Evolutionary conservation across 1,140 invertebrate species (phyloP).

Genomic region (Cherax destructor): DNA sequence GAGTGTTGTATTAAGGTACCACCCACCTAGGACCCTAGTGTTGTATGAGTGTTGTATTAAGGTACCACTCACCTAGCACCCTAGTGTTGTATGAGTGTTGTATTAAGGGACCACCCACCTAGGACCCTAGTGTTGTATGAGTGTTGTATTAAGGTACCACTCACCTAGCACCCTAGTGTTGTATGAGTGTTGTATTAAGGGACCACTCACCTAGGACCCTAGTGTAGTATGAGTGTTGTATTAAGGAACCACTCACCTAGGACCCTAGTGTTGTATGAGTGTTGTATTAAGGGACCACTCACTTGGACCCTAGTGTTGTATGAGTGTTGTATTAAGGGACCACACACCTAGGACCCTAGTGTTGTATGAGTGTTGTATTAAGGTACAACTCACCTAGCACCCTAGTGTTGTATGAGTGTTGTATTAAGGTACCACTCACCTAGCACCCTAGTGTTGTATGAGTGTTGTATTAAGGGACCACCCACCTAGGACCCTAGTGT

Average conservation of each 20-base stretch:
- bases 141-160: too few species aligned
- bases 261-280: constrained; percentile 8
- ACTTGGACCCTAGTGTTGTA: neutral
- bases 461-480: too few species aligned
- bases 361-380: too few species aligned
- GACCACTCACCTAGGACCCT: neutral
- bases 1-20: too few species aligned
- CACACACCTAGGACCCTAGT: neutral
- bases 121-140: constrained; percentile 10
- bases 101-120: neutral
- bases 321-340: too few species aligned
- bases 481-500: neutral
- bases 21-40: neutral
- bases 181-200: too few species aligned
- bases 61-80: neutral
- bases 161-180: neutral
- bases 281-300: too few species aligned
- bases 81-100: too few species aligned
- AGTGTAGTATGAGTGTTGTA: too few species aligned
- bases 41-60: too few species aligned
- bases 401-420: neutral
- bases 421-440: neutral
- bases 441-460: too few species aligned
- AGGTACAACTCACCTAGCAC: constrained; percentile 11
- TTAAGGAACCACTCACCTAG: neutral